phyloP scores from a whole-genome alignment of 2,888 invertebrate genomes.

The Rhingia rostrata region DNA sequence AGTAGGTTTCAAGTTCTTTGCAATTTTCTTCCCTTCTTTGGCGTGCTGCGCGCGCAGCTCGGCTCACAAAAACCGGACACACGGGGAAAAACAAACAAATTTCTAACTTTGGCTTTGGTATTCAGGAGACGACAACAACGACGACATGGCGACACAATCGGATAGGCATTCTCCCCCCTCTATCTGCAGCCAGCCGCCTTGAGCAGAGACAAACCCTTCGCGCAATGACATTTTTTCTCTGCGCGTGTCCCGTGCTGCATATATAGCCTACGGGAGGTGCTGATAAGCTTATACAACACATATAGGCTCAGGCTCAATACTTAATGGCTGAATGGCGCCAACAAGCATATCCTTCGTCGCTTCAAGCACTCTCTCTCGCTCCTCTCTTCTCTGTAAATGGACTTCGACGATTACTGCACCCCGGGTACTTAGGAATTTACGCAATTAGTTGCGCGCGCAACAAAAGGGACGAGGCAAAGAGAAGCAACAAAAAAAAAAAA shows the following conservation, averaged over 20 bases:
- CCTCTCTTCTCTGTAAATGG: conserved; percentile 1
- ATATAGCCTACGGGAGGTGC: conserved; percentile 65
- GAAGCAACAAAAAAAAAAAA: conserved; percentile 41
- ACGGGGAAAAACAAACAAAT: conserved; percentile 67
- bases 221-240: conserved; percentile 64
- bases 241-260: conserved; percentile 29
- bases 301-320: conserved; percentile 33
- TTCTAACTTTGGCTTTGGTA: conserved; percentile 38
- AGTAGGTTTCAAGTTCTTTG: conserved; percentile 73
- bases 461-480: conserved; percentile 24
- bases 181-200: neutral
- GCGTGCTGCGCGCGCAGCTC: too few relatives aligned
- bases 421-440: conserved; percentile 65
- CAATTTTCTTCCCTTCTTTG: conserved; percentile 57
- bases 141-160: conserved; percentile 49
- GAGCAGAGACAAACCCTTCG: conserved; percentile 69
- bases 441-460: conserved; percentile 67
- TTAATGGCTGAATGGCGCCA: conserved; percentile 73
- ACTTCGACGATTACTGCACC: neutral
- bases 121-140: conserved; percentile 26
- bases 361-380: conserved; percentile 36
- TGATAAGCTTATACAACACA: conserved; percentile 63
- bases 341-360: conserved; percentile 73
- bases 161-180: conserved; percentile 47
- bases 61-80: conserved; percentile 42